Base-by-base conservation (phyloP, 2,797 vertebrate species). In the Helicolenus hilgendorfi region DNA sequence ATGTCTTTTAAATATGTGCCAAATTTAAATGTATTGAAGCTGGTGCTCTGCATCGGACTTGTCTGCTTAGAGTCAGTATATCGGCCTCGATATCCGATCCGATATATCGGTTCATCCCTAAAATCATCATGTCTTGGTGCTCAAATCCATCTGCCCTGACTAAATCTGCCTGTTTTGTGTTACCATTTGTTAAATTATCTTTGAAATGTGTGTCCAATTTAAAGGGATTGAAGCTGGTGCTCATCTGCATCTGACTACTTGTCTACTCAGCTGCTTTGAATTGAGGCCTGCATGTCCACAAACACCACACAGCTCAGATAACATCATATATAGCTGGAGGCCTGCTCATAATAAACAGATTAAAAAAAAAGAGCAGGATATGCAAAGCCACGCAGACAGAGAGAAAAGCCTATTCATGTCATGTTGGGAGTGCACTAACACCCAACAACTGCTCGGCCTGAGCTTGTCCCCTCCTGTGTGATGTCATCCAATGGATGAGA, bases 401-500 rank as follows among this genome's bases (percentile, higher is more conserved):
- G 49, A 53, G 49, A 64, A 73, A 68, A 80, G 85, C 75, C 78
- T 89, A 67, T 92, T 93, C 87, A 80, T 91, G 86, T 85, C 71
- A 83, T 18, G 72, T 63, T 79, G 82, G 89, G 89, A 80, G 82
- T 62, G 89, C 60, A 69, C 87, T 74, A 89, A n/a, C 45, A 53
- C 45, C 15, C 15, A 55, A 93, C 90, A 89, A 91, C 94, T 94
- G 94, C 92, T 89, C 83, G 92, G 91, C 87, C 93, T 91, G 95
- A 20, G 95, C 95, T 96, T 91, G 92, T 95, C 93, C 88, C 84
- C 84, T 94, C 87, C 41, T 79, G 63, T 89, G 97, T 98, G 98
- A 98, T 97, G 97, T 98, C 98, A 98, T 97, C 95, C 96, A 96
- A 94, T 93, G 92, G 97, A 96, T 81, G 41, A 49, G 89, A 91